phyloP scores from a whole-genome alignment of 2,888 invertebrate genomes.

The Trichopoda pennipes region DNA sequence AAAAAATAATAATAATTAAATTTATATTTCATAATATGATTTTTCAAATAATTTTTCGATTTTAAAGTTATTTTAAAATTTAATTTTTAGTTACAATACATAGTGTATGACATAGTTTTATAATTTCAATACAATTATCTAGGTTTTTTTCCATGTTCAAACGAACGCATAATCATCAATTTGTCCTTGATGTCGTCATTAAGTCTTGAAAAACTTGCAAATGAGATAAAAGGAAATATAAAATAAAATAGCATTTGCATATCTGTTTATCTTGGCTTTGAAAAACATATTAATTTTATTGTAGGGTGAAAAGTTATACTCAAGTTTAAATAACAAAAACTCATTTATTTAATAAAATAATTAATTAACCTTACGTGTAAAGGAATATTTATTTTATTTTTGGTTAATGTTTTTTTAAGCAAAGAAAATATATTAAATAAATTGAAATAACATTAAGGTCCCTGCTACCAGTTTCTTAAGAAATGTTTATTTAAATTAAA shows the following conservation, averaged over 20 bases:
- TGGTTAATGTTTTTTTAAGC: not conserved
- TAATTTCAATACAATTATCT: conserved; percentile 21
- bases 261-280: conserved; percentile 15
- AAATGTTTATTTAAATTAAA: no score
- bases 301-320: not conserved
- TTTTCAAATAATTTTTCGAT: not conserved
- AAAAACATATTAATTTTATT: conserved; percentile 31
- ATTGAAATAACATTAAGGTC: no score
- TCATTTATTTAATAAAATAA: no score
- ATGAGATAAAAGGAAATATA: conserved; percentile 9
- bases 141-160: conserved; percentile 21
- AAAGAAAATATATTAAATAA: not conserved
- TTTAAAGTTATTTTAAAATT: not conserved
- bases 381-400: not conserved
- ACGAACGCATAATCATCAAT: conserved; percentile 64
- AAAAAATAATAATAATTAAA: conserved; percentile 24
- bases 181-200: conserved; percentile 77
- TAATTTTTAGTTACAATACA: not conserved
- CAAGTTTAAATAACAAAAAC: no score
- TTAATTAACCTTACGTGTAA: no score
- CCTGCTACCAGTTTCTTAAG: no score
- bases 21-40: conserved; percentile 12
- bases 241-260: not conserved
- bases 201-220: conserved; percentile 69
- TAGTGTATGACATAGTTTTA: conserved; percentile 61